Evolutionary conservation across 2,888 invertebrate species (phyloP), one percentile per base, ranked within the genome.

Genomic region (Habroteleia sp.): DNA sequence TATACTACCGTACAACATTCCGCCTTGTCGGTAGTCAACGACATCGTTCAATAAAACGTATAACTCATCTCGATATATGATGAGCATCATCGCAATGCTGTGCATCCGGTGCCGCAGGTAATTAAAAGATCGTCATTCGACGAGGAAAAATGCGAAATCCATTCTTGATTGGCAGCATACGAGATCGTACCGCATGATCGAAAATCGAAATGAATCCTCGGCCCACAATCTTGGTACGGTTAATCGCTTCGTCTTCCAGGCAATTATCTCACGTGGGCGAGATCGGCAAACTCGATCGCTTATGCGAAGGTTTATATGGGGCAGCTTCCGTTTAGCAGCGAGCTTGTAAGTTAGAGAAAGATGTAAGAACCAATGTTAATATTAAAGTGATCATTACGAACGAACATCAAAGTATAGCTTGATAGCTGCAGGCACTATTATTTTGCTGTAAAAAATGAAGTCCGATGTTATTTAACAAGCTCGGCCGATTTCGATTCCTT

Each of bases 251-350:
- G 84, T 83, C 84, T 83, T 84, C 83, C 83, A 85, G 81, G 84
- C 82, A 86, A 86, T 86, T 86, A 86, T 86, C 82, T 79, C 82
- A 84, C 83, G 84, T 85, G 84, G 83, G 82, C 83, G 82, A 83
- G 83, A 84, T 84, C 81, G 79, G 79, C 69, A 77, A 81, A 77
- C 75, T 72, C 79, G 80, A 82, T 84, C 78, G 77, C 77, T 77
- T 74, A 56, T 60, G 78, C 66, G 77, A 62, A 76, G 72, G 69
- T n/a, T n/a, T 78, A 75, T 68, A 76, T 69, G 69, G 78, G 48
- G 23, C 37, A 66, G 77, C 75, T 77, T 77, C 80, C 74, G 79
- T 79, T 80, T 62, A 41, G 35, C 42, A 33, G 29, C 27, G 35
- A 10, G 39, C 35, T 17, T 13, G 25, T 4, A 2, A 27, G 27